Conservation (phyloP, 2,113 vertebrate genomes). For the Cyanoramphus novaezelandiae region DNA sequence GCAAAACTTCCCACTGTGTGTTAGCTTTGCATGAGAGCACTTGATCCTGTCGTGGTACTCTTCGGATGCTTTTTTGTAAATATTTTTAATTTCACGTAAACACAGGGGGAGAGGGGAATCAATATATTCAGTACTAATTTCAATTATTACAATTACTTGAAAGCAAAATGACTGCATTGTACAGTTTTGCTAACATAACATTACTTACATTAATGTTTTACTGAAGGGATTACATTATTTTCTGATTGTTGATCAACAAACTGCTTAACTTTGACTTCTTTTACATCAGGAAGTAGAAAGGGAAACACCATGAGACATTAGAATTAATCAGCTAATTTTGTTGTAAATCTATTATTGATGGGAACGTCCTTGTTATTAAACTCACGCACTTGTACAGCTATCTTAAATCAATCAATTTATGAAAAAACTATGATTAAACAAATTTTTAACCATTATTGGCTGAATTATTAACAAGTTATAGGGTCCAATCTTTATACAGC, state of each 20-base stretch:
- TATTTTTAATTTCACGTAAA: slow-evolving; percentile 10
- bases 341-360: neutral
- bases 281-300: neutral
- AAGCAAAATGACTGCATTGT: neutral
- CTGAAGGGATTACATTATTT: neutral
- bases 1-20: slow-evolving; percentile 59
- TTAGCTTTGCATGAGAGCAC: slow-evolving; percentile 66
- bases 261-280: neutral
- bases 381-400: neutral
- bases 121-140: neutral
- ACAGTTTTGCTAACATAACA: neutral
- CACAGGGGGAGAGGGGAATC: accelerated
- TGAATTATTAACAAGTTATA: slow-evolving; percentile 41
- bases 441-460: neutral
- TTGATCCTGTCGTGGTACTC: neutral
- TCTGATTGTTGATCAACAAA: neutral
- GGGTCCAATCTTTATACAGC: slow-evolving; percentile 1
- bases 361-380: neutral
- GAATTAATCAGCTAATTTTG: neutral
- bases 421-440: neutral
- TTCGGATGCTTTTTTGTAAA: neutral
- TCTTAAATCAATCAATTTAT: neutral
- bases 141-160: neutral
- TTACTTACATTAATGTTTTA: neutral
- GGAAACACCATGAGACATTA: neutral